Base-by-base conservation (phyloP, 2,888 invertebrate species). In the Crocallis elinguaria region DNA sequence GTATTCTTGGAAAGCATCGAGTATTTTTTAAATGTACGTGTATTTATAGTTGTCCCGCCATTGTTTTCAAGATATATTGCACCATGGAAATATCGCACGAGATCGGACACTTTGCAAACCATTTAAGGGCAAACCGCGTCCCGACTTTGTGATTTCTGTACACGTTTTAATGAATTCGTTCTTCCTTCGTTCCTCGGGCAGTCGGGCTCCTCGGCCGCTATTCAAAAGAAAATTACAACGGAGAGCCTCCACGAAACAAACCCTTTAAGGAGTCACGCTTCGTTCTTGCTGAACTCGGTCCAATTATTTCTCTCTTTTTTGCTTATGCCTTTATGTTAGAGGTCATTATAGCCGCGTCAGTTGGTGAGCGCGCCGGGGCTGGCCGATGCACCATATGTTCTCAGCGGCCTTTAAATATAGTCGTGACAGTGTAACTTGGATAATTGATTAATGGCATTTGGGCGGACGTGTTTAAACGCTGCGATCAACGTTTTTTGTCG, bases 211-310 rank as follows among this genome's bases (percentile, higher is more conserved):
- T 83, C 81, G 74, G 79, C 75, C 81, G 83, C 82, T 76, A 82
- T 86, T 86, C 83, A 83, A 84, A 86, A 84, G 85, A 86, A 88
- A 88, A 89, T 88, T 87, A 86, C 81, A 83, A 82, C 79, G 71
- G 71, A 84, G 85, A 83, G 78, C 75, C 81, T 87, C 77, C 78
- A 82, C 77, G 82, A 82, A 84, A 84, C 83, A 86, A 89, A 82
- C 84, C 86, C 87, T 86, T 88, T 86, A 80, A 69, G 73, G 73
- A 87, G 85, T 86, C 86, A 86, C 84, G 86, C 84, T 87, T 76
- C 81, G 77, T 77, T 85, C 80, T 85, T 68, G 81, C 86, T 83
- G 82, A 87, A 85, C 81, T 86, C 80, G 76, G 69, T 81, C 81
- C 88, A 88, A 88, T 90, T 87, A 88, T 86, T 85, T 80, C 69